These are phyloP conservation scores for Porites australiensis DNA, from an alignment of 64 coral and sea anemone genomes.

Conservation along the genomic window DNA sequence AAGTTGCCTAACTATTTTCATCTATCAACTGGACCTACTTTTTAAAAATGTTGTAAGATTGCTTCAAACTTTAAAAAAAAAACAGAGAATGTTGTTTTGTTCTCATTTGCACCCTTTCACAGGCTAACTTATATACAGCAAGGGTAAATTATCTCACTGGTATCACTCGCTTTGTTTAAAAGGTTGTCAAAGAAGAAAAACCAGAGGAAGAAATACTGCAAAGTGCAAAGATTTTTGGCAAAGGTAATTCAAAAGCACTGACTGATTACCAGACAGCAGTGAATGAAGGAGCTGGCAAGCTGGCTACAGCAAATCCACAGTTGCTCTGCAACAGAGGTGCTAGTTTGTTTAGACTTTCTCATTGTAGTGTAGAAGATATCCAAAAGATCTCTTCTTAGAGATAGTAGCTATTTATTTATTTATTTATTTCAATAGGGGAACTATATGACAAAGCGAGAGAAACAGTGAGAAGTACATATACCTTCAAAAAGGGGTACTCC, in stretches of 20 bases:
- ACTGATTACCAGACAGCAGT: slow-evolving; percentile 8
- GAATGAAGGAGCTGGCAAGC: slow-evolving; percentile 9
- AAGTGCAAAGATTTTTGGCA: slow-evolving; percentile 8
- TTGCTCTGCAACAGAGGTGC: slow-evolving; percentile 16
- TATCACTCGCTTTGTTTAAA: slow-evolving; percentile 7
- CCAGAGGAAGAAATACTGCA: neutral
- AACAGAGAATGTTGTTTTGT: neutral
- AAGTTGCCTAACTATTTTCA: too few relatives aligned
- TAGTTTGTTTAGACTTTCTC: neutral
- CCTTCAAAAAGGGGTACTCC: slow-evolving; percentile 11
- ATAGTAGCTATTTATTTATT: neutral
- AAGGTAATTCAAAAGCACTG: neutral
- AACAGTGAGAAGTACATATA: neutral
- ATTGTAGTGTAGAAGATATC: slow-evolving; percentile 3
- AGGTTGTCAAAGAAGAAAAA: slow-evolving; percentile 6
- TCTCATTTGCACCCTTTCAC: neutral
- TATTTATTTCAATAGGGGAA: slow-evolving; percentile 2
- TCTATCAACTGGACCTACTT: too few relatives aligned
- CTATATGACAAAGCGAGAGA: slow-evolving; percentile 19
- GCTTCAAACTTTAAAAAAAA: too few relatives aligned
- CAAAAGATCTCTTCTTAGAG: neutral
- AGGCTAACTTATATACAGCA: neutral
- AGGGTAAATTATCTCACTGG: neutral
- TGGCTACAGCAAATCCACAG: neutral
- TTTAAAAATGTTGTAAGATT: too few relatives aligned